Evolutionary conservation across 2,888 invertebrate genomes (phyloP), one percentile per base, ranked within the genome.

Genomic region (Parochlus steinenii): DNA sequence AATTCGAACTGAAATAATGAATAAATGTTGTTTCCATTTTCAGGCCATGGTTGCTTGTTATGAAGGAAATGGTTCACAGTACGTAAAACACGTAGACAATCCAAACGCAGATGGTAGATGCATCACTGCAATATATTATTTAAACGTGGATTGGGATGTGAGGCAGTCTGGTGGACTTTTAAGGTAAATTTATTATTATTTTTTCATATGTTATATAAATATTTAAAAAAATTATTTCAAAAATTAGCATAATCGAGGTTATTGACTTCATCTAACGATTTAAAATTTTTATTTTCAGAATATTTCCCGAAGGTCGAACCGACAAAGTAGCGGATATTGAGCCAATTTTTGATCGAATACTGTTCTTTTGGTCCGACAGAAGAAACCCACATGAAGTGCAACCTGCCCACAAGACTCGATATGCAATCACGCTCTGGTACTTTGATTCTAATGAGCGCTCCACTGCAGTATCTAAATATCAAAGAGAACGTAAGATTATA

Each of bases 41-140:
- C 62, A 95, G 93, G 95, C 93, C 20, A 97, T 97, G 97, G 85
- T 97, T 24, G 95, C 97, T 24, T 93, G 93, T 55, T 97, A 97
- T 58, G 97, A 95, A 1, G 95, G 93, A 19, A 74, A 77, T 34
- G 90, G 90, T 37, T 78, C 89, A 8, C 85, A 86, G 52, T 97
- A 97, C 58, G 86, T 95, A 36, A 87, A 90, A 58, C 97, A 97
- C 58, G 89, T 97, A 26, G 97, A 97, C 62, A 97, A 97, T 64
- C 95, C 97, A 5, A 89, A 90, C 58, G 73, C 75, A 49, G 97
- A 97, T 61, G 97, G 97, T 12, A 71, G 97, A 43, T 90, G 92
- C 53, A 86, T 97, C 51, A 97, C 97, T 6, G 85, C 90, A 42
- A 97, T 97, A 50, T 97, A 97, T 63, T 97, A 97, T 65, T 72